Conservation (phyloP, 1,140 invertebrate species). For the Mizuhopecten yessoensis region DNA sequence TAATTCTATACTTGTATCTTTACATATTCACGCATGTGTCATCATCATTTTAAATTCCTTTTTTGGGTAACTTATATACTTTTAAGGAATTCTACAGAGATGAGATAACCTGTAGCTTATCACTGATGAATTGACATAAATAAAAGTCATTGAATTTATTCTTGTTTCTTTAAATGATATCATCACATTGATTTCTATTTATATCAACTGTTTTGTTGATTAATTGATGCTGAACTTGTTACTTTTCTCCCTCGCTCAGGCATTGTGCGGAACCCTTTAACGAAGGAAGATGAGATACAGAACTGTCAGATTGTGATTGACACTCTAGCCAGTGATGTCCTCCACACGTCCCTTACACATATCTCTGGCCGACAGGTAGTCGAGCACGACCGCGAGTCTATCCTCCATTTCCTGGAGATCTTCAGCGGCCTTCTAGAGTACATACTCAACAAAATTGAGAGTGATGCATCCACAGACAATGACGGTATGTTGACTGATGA, state of each 20-base stretch:
- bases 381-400: conserved; percentile 73
- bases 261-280: conserved; percentile 72
- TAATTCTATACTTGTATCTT: conserved; percentile 63
- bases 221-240: neutral
- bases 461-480: conserved; percentile 73
- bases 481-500: conserved; percentile 60
- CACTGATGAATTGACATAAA: no score
- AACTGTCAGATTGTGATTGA: conserved; percentile 82
- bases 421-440: conserved; percentile 80
- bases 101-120: no score
- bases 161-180: no score
- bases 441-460: conserved; percentile 81
- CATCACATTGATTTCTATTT: no score
- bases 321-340: conserved; percentile 78
- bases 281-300: conserved; percentile 81
- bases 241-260: conserved; percentile 67
- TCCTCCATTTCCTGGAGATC: conserved; percentile 81
- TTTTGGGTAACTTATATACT: no score
- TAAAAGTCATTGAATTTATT: no score
- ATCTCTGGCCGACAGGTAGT: conserved; percentile 79
- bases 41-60: no score
- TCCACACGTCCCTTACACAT: conserved; percentile 82
- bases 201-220: neutral
- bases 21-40: no score
- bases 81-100: no score